phyloP scores from a whole-genome alignment of 2,888 invertebrate species.

The Neocrepidodera transversa region DNA sequence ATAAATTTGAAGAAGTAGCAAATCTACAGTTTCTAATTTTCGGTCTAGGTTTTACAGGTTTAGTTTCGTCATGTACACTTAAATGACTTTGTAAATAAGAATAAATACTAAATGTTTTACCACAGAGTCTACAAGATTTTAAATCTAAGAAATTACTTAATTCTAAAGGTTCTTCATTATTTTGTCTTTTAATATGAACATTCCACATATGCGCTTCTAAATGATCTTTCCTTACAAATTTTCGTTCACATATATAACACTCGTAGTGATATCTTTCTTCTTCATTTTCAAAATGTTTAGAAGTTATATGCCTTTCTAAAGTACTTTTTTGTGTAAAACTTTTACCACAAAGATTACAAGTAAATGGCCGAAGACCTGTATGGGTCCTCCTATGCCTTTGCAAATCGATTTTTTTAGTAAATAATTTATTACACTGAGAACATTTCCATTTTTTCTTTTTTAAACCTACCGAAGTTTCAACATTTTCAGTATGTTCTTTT shows the following conservation, averaged over 20 bases:
- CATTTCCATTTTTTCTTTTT: slow-evolving; percentile 31
- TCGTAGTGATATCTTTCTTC: slow-evolving; percentile 41
- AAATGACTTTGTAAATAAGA: slow-evolving; percentile 29
- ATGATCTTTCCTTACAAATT: slow-evolving; percentile 45
- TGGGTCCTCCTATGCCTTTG: slow-evolving; percentile 34
- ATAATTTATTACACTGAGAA: slow-evolving; percentile 26
- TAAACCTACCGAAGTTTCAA: slow-evolving; percentile 12
- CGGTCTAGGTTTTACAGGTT: slow-evolving; percentile 12
- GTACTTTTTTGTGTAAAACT: slow-evolving; percentile 49
- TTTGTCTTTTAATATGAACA: slow-evolving; percentile 46
- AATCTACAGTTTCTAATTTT: slow-evolving; percentile 12
- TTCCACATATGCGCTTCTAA: slow-evolving; percentile 43
- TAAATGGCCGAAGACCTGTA: slow-evolving; percentile 39
- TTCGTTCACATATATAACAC: slow-evolving; percentile 46
- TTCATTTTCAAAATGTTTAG: slow-evolving; percentile 44
- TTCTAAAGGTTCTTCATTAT: slow-evolving; percentile 33
- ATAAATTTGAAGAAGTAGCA: slow-evolving; percentile 27
- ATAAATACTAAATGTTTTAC: slow-evolving; percentile 46
- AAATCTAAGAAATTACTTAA: slow-evolving; percentile 6
- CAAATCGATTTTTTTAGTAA: slow-evolving; percentile 34
- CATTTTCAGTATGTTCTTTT: slow-evolving; percentile 24
- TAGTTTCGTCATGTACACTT: slow-evolving; percentile 14
- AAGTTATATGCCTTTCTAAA: slow-evolving; percentile 49
- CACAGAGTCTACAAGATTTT: slow-evolving; percentile 44
- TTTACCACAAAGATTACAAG: slow-evolving; percentile 48